phyloP scores from a whole-genome alignment of 2,888 invertebrate genomes.

The Aromia moschata region DNA sequence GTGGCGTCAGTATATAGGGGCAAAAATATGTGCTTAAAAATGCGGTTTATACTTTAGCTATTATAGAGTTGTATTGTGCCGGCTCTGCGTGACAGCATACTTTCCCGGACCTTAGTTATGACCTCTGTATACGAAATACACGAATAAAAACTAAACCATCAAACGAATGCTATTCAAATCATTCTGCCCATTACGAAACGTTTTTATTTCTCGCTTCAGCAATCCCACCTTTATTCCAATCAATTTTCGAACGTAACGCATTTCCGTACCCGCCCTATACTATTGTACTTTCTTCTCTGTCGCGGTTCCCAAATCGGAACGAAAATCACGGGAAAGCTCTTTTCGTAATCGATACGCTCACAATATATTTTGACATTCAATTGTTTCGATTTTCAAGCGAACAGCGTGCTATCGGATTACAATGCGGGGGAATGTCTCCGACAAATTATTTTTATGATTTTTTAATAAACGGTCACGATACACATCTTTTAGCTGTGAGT shows the following conservation, averaged over 20 bases:
- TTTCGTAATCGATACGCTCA: neutral
- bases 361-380: conserved; percentile 10
- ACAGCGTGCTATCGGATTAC: conserved; percentile 2
- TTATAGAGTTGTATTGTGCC: no score
- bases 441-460: conserved; percentile 4
- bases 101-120: no score
- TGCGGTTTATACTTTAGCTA: no score
- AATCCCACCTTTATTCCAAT: neutral
- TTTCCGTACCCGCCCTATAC: neutral
- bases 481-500: neutral
- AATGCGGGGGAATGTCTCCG: conserved; percentile 2
- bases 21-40: no score
- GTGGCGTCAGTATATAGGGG: no score
- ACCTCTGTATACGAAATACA: no score
- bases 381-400: conserved; percentile 2
- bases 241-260: neutral
- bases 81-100: no score
- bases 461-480: neutral
- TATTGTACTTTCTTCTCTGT: conserved; percentile 1
- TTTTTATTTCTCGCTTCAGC: neutral
- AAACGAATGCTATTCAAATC: neutral
- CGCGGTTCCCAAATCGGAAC: neutral
- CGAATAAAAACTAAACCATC: no score
- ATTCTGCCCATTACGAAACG: neutral
- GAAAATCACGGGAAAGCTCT: neutral